Conservation (phyloP, 2,113 vertebrate species). For the Stigmatopora argus region DNA sequence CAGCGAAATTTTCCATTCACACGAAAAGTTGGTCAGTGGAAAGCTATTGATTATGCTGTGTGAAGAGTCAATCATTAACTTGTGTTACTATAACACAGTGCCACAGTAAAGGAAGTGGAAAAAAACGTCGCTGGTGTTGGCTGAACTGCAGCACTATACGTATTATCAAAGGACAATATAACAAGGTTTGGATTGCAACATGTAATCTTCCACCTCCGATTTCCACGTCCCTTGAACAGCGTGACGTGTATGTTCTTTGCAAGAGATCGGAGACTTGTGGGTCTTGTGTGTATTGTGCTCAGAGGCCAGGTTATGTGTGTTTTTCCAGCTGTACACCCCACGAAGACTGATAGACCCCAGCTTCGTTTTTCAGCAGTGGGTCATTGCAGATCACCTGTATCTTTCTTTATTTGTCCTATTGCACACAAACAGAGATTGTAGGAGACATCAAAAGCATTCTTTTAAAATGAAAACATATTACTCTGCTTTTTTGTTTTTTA, state of each 20-base stretch:
- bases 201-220: constrained; percentile 40
- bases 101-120: constrained; percentile 40
- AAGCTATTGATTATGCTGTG: constrained; percentile 17
- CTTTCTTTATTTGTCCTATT: constrained; percentile 19
- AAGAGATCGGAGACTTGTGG: constrained; percentile 26
- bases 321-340: constrained; percentile 44
- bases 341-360: constrained; percentile 17
- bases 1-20: constrained; percentile 39
- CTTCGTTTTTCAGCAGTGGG: constrained; percentile 17
- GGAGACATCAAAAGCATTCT: constrained; percentile 15
- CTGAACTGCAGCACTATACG: constrained; percentile 30
- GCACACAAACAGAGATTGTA: constrained; percentile 29
- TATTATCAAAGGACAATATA: constrained; percentile 32
- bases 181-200: constrained; percentile 48
- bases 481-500: neutral
- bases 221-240: constrained; percentile 23
- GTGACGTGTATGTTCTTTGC: constrained; percentile 37
- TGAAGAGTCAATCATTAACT: constrained; percentile 54
- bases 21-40: constrained; percentile 1
- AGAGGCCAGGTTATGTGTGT: constrained; percentile 20
- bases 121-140: constrained; percentile 40
- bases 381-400: constrained; percentile 40
- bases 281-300: neutral
- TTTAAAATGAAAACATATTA: neutral
- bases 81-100: constrained; percentile 12